These are phyloP conservation scores for Nomada ferruginata DNA, from an alignment of 2,888 invertebrate species.

Conservation along the genomic window DNA sequence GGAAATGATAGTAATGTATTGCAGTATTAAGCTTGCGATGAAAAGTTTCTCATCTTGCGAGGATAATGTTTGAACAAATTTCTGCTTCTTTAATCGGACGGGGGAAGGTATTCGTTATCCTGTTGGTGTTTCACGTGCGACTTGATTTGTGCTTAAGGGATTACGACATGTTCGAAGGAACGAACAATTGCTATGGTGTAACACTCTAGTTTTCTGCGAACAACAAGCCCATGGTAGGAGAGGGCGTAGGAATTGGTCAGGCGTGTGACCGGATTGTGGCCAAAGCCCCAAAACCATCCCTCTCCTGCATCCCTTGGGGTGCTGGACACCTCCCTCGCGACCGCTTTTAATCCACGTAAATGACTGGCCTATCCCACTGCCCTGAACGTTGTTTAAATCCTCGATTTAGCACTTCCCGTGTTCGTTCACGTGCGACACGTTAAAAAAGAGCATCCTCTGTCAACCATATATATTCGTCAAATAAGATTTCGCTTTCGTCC, in stretches of 20 bases:
- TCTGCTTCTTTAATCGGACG: too few relatives aligned
- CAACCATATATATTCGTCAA: slow-evolving; percentile 15
- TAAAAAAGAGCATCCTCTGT: slow-evolving; percentile 15
- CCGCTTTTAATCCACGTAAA: slow-evolving; percentile 71
- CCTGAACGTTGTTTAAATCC: slow-evolving; percentile 57
- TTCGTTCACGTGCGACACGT: slow-evolving; percentile 27
- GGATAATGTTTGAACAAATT: too few relatives aligned
- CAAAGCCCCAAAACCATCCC: slow-evolving; percentile 60
- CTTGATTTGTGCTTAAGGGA: slow-evolving; percentile 2
- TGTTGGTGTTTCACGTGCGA: too few relatives aligned
- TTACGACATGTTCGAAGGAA: slow-evolving; percentile 13
- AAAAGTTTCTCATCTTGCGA: too few relatives aligned
- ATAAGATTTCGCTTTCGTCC: not conserved
- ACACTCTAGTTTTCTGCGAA: slow-evolving; percentile 48
- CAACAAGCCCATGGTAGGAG: slow-evolving; percentile 18
- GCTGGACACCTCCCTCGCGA: slow-evolving; percentile 47
- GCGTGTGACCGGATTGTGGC: slow-evolving; percentile 73
- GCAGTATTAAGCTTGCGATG: too few relatives aligned
- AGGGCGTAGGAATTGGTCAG: slow-evolving; percentile 64
- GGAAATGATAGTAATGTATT: too few relatives aligned
- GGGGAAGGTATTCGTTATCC: too few relatives aligned
- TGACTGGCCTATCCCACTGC: slow-evolving; percentile 59
- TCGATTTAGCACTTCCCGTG: slow-evolving; percentile 51
- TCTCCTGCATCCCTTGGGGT: slow-evolving; percentile 35
- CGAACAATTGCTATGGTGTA: slow-evolving; percentile 32